A percentile compares a stretch with the other conserved stretches of the same genome.
Conservation (phyloP, 2,113 vertebrate genomes). For the Cyrtonyx montezumae region DNA sequence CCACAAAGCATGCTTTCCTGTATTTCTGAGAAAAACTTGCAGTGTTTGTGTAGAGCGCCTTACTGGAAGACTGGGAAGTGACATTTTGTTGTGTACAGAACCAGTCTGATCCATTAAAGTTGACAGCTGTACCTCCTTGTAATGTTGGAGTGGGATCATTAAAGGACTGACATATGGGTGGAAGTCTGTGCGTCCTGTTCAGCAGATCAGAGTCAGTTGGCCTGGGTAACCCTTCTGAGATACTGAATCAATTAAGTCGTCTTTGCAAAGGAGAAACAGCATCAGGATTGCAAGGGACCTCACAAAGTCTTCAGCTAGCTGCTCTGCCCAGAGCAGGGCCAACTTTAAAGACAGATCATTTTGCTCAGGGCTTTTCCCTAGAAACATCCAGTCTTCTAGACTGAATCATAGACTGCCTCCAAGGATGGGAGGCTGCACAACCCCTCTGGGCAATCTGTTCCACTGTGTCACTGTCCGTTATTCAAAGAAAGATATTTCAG, state of each 20-base stretch:
- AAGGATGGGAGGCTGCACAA: too few species aligned
- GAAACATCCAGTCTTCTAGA: too few species aligned
- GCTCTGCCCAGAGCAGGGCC: background rate
- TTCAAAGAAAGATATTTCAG: too few species aligned
- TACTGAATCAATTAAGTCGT: background rate
- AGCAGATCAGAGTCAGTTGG: background rate
- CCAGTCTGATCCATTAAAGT: background rate
- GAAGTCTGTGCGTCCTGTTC: background rate
- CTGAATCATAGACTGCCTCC: too few species aligned
- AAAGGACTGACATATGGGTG: background rate
- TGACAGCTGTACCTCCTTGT: fast-evolving
- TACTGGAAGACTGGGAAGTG: background rate
- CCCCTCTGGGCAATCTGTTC: too few species aligned
- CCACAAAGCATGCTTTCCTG: background rate
- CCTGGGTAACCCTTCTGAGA: background rate
- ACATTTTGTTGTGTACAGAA: background rate
- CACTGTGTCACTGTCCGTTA: too few species aligned
- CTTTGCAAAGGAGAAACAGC: background rate
- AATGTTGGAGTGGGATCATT: background rate
- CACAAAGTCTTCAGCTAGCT: background rate
- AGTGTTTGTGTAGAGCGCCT: background rate
- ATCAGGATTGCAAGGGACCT: background rate
- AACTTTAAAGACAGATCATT: too few species aligned
- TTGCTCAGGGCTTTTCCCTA: too few species aligned
- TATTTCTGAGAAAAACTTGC: background rate